phyloP scores from a whole-genome alignment of 2,888 invertebrate species.

The Erpobdella octoculata region DNA sequence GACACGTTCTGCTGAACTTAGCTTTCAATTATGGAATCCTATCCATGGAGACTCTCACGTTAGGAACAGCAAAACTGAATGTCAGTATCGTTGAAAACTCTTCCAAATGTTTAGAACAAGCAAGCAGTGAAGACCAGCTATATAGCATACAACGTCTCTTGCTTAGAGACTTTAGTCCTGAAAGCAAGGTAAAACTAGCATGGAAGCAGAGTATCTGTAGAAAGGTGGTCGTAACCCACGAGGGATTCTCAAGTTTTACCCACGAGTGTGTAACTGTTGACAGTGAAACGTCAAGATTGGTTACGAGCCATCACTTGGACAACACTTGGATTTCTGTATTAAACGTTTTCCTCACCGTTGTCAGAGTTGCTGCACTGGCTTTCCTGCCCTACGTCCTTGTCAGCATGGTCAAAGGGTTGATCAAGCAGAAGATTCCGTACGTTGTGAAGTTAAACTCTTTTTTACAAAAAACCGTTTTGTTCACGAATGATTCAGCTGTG shows the following conservation, averaged over 20 bases:
- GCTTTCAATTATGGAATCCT: constrained; percentile 49
- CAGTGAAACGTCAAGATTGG: neutral
- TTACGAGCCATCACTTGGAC: neutral
- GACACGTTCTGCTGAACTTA: constrained; percentile 46
- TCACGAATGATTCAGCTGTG: neutral
- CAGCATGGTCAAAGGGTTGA: constrained; percentile 14
- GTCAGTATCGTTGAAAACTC: constrained; percentile 44
- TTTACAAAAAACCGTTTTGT: neutral
- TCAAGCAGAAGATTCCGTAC: constrained; percentile 21
- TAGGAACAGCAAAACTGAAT: constrained; percentile 41
- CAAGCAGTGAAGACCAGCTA: constrained; percentile 37
- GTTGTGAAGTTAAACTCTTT: constrained; percentile 12
- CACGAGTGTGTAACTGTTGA: constrained; percentile 22
- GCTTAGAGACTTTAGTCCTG: constrained; percentile 35
- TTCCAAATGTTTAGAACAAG: constrained; percentile 42
- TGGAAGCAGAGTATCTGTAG: constrained; percentile 42
- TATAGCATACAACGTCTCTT: constrained; percentile 32
- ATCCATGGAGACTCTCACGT: constrained; percentile 46
- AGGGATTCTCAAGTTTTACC: constrained; percentile 38
- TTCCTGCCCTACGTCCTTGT: constrained; percentile 11
- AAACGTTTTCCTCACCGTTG: neutral
- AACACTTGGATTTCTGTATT: constrained; percentile 9
- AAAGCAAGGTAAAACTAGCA: constrained; percentile 2
- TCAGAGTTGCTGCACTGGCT: constrained; percentile 12
- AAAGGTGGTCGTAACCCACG: constrained; percentile 39